A percentile compares a stretch with the other conserved stretches of the same genome.
phyloP scores from a whole-genome alignment of 2,113 vertebrate species.

The Dermatemys mawii region DNA sequence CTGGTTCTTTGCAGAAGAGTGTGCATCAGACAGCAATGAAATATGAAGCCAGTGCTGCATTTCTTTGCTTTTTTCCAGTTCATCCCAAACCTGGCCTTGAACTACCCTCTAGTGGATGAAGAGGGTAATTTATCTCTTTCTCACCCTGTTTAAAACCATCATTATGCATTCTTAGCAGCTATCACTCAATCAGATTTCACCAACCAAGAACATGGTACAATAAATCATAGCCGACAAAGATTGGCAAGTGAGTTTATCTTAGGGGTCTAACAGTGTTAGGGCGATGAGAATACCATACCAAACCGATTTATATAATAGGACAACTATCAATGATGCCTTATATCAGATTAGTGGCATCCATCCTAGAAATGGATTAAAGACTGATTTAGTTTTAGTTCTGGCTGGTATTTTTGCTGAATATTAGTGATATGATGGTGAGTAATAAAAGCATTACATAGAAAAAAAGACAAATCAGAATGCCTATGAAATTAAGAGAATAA shows the following conservation, averaged over 20 bases:
- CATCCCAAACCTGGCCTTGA: not conserved
- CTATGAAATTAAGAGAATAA: not conserved
- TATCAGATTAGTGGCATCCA: not conserved
- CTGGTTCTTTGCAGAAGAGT: not conserved
- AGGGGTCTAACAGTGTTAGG: not conserved
- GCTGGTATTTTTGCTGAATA: not conserved
- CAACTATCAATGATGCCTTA: not conserved
- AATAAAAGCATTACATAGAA: not conserved
- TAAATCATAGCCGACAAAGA: not conserved
- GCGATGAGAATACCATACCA: not conserved
- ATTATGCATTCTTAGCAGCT: no score
- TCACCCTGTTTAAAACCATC: no score
- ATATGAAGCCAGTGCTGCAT: fast-evolving
- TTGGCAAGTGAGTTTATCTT: not conserved
- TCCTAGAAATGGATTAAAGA: not conserved
- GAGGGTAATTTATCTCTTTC: not conserved
- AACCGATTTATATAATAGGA: not conserved
- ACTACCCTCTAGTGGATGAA: not conserved
- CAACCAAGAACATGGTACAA: fast-evolving
- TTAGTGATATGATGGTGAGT: not conserved
- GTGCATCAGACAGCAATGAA: not conserved
- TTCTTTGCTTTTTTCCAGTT: not conserved
- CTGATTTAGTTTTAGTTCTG: not conserved
- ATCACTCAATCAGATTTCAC: fast-evolving
- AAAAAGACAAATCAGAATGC: not conserved